Evolutionary conservation across 1,140 invertebrate genomes (phyloP).

Genomic region (Bombus fervidus): DNA sequence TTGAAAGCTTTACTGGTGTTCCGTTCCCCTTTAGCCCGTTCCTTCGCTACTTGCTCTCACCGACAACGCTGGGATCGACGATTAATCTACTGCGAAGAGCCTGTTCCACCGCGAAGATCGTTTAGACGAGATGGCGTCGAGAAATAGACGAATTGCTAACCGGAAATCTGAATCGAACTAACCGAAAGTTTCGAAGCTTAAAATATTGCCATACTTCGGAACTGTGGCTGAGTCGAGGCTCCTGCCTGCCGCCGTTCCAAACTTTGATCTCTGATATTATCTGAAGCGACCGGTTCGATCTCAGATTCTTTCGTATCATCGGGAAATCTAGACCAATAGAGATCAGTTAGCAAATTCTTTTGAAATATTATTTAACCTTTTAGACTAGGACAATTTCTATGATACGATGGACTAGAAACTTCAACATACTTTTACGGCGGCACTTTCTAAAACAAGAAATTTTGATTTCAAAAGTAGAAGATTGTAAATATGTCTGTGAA

Average conservation of each 20-base stretch:
- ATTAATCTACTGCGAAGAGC: conserved; percentile 47
- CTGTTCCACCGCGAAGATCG: conserved; percentile 28
- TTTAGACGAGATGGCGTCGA: conserved; percentile 43
- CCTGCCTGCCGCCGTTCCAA: not conserved
- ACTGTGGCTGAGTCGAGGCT: conserved; percentile 17
- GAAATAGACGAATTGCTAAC: conserved; percentile 40
- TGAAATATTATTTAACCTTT: not conserved
- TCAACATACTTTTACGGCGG: too few species aligned
- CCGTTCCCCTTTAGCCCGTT: not conserved
- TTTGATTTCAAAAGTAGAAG: not conserved
- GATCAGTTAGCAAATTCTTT: too few species aligned
- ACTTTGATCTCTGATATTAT: conserved; percentile 39
- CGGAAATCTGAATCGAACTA: conserved; percentile 43
- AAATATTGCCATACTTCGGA: conserved; percentile 50
- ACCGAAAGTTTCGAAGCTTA: conserved; percentile 40
- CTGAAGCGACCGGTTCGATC: not conserved
- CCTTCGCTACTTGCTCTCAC: not conserved
- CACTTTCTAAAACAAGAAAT: not conserved
- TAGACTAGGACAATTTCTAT: not conserved
- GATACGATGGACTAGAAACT: not conserved
- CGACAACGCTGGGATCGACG: conserved; percentile 23
- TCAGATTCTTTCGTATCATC: conserved; percentile 5
- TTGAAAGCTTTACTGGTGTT: conserved; percentile 24
- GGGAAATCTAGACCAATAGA: not conserved
- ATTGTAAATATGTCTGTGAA: too few species aligned